Base-by-base conservation (phyloP, 2,797 vertebrate genomes). In the Delichon dasypus region DNA sequence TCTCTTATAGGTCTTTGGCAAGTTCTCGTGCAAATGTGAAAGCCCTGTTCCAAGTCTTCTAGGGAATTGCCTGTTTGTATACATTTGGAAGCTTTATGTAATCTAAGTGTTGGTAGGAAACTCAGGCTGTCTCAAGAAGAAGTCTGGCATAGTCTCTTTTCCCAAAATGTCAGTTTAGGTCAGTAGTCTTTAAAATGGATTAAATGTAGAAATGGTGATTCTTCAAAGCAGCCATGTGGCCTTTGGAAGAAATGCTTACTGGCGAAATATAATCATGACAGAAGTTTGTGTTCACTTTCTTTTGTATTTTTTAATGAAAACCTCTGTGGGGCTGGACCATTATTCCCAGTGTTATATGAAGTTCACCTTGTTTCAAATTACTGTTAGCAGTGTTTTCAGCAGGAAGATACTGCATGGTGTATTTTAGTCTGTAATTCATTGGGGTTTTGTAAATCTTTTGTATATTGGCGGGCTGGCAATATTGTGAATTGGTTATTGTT, bases 381-480 rank as follows among this genome's bases (percentile, higher is more conserved):
- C 19, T n/a, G 78, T 22, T 29, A 54, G 26, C 27, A 13, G 17
- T 10, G 3, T 55, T 74, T 85, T 71, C 22, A 47, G 8, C 3
- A 23, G 42, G 44, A 54, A 74, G 53, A 21, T 72, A 13, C 4
- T 34, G 6, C 4, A 25, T 48, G 7, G 1, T 30, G 5, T 54
- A 7, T 62, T 85, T 81, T 64, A 44, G 18, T 38, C 8, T 51
- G 1, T 9, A 16, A 3, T 40, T 88, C 1, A 1, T 25, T 73
- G 55, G 7, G 3, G 22, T 68, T 72, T 64, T 48, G 2, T 1
- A 8, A 27, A 51, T 75, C 20, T 34, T 2, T 50, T 15, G 5
- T 42, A 27, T 15, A 5, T 54, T 38, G 21, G 5, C 1, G 0
- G 32, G 3, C 16, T 65, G 34, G 8, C 1, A 1, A 5, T 77